Evolutionary conservation across 2,888 invertebrate species (phyloP).

Genomic region (Micoletzkya japonica): DNA sequence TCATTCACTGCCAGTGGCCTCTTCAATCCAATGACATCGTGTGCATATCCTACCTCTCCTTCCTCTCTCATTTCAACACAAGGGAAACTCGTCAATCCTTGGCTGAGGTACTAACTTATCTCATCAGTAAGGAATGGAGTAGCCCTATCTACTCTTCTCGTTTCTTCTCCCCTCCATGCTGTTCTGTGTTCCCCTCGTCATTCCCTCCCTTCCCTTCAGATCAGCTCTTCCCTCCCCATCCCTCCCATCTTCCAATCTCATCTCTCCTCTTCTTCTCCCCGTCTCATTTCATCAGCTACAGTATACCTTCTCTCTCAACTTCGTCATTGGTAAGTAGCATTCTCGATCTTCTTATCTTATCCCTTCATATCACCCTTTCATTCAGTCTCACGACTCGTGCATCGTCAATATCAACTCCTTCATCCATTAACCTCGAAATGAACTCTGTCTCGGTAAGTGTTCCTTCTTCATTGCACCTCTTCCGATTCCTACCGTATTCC

Average conservation of each 20-base stretch:
- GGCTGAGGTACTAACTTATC: constrained; percentile 11
- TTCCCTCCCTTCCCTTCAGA: background rate
- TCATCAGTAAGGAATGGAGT: too few species aligned
- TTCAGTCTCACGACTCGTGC: constrained; percentile 7
- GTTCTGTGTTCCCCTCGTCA: background rate
- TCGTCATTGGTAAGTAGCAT: too few species aligned
- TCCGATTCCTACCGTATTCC: background rate
- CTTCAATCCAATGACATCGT: constrained; percentile 10
- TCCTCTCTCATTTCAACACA: constrained; percentile 29
- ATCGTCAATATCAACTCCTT: background rate
- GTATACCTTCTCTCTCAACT: too few species aligned
- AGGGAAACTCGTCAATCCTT: constrained; percentile 28
- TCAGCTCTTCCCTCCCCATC: constrained; percentile 6
- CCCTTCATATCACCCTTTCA: too few species aligned
- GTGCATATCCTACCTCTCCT: constrained; percentile 30
- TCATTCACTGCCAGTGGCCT: too few species aligned
- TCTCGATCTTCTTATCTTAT: too few species aligned
- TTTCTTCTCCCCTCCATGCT: too few species aligned
- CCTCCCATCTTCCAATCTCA: constrained; percentile 8
- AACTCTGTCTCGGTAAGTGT: constrained; percentile 6
- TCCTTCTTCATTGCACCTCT: too few species aligned
- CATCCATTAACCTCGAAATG: constrained; percentile 20
- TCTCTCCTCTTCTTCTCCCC: constrained; percentile 24
- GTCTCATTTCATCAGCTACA: background rate
- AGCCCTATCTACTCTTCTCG: too few species aligned